These are phyloP conservation scores for Picus viridis DNA, from an alignment of 2,797 vertebrate genomes.

Conservation along the genomic window DNA sequence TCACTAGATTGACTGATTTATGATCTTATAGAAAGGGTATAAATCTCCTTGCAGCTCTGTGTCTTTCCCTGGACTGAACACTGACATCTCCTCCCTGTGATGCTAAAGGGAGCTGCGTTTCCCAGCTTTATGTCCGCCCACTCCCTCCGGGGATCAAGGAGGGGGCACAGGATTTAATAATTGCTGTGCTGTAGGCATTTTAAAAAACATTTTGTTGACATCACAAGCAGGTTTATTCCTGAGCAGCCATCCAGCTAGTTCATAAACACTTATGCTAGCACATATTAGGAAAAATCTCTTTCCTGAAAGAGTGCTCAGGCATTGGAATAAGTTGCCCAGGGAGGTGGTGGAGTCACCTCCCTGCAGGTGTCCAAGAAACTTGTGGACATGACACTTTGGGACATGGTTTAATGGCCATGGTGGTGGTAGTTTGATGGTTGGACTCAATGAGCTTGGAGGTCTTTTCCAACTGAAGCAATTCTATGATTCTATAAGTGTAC, in stretches of 20 bases:
- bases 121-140: fast-evolving
- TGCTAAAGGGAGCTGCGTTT: not conserved
- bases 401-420: too few species aligned
- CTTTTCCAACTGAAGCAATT: too few species aligned
- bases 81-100: fast-evolving
- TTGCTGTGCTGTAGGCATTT: not conserved
- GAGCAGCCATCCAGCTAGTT: not conserved
- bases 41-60: not conserved
- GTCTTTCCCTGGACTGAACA: not conserved
- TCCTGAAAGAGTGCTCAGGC: too few species aligned
- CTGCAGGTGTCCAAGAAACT: too few species aligned
- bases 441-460: too few species aligned
- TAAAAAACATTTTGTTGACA: not conserved
- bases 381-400: too few species aligned
- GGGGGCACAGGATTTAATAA: not conserved
- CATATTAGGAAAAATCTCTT: too few species aligned
- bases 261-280: not conserved
- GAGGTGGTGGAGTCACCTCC: too few species aligned
- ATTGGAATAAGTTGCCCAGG: too few species aligned
- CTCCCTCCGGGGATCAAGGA: not conserved
- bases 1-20: not conserved
- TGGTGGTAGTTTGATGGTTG: too few species aligned
- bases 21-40: not conserved
- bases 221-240: not conserved
- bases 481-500: not conserved